A percentile compares a stretch with the other conserved stretches of the same genome.
phyloP scores from a whole-genome alignment of 2,797 vertebrate genomes.

The Taenioides sp. region DNA sequence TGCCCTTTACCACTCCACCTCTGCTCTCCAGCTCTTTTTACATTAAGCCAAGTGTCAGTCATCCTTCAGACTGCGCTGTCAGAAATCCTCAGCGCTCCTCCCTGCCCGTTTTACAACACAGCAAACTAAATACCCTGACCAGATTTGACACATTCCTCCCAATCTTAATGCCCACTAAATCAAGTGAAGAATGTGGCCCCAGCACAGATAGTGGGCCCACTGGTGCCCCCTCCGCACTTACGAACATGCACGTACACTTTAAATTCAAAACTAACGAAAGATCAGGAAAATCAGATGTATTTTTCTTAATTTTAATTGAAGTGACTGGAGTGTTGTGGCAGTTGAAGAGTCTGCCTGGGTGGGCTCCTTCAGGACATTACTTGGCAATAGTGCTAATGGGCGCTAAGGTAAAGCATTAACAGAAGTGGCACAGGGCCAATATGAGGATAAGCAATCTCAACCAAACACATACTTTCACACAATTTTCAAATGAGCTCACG shows the following conservation, averaged over 20 bases:
- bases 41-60: constrained; percentile 61
- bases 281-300: neutral
- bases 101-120: constrained; percentile 51
- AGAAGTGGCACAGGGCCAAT: constrained; percentile 34
- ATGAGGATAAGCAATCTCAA: constrained; percentile 12
- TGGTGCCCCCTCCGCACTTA: constrained; percentile 22
- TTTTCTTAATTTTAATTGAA: constrained; percentile 1
- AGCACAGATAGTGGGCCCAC: constrained; percentile 50
- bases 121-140: constrained; percentile 56
- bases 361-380: constrained; percentile 46
- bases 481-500: constrained; percentile 34
- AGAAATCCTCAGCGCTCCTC: constrained; percentile 44
- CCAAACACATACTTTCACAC: constrained; percentile 31
- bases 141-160: constrained; percentile 79
- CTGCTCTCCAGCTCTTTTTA: constrained; percentile 46
- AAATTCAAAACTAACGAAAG: constrained; percentile 22
- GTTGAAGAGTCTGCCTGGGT: constrained; percentile 42
- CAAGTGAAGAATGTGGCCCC: constrained; percentile 75
- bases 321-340: neutral
- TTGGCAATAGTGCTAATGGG: constrained; percentile 44
- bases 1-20: constrained; percentile 21
- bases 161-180: constrained; percentile 79
- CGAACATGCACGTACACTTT: constrained; percentile 30
- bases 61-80: constrained; percentile 54
- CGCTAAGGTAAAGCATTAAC: constrained; percentile 43